Evolutionary conservation across 2,797 vertebrate species (phyloP), one percentile per base, ranked within the genome.

Genomic region (Sarcoramphus papa): DNA sequence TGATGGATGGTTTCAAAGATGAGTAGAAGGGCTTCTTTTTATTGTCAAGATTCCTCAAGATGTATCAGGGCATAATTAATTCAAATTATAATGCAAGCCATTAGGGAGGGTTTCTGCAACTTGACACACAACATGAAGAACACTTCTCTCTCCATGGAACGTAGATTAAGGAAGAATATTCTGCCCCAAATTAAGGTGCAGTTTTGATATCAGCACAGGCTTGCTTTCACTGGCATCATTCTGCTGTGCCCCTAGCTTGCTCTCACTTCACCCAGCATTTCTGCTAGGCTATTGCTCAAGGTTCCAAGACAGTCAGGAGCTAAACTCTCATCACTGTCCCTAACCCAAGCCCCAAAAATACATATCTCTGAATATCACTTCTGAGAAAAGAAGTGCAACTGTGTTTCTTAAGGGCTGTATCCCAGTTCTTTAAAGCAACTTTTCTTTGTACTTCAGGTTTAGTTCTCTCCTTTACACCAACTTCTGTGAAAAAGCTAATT

Each of bases 1-100:
- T 91, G 75, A 94, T 84, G 79, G 73, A 63, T 82, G 12, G 50
- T 63, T 88, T 95, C 69, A 81, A 78, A 96, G 80, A 78, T 83
- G 41, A 87, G 56, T 75, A 21, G 22, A 64, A 37, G 84, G 57
- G 12, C 33, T 67, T 82, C 51, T 75, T 77, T 76, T 86, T 57
- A 40, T 90, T 65, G 57, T 45, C 47, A 79, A 43, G 47, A 30
- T 63, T 74, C 30, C 35, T 90, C 24, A 63, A 54, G 73, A 65
- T 67, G 21, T 37, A 60, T 60, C 40, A 67, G 9, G 25, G 16
- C 5, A 60, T 33, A 65, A 79, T 86, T 59, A 62, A 78, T 60
- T 75, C 12, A 28, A 59, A 68, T 67, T 51, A 77, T 20, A 65
- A 33, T 27, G 41, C 30, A 64, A 90, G 17, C 10, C 18, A 65